phyloP scores from a whole-genome alignment of 2,797 vertebrate species.

The Ciconia nigra region DNA sequence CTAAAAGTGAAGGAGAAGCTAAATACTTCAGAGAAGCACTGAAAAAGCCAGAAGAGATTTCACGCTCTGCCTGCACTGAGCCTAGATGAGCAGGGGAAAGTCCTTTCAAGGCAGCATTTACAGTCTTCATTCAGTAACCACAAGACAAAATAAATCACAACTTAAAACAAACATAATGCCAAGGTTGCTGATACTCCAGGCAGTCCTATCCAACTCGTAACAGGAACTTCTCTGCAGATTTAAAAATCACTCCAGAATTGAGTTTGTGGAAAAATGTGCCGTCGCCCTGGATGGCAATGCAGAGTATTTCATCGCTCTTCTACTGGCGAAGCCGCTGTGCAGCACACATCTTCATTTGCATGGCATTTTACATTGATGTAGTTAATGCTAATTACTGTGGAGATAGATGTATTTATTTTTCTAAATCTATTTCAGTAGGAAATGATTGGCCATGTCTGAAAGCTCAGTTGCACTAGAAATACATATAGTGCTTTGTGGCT shows the following conservation, averaged over 20 bases:
- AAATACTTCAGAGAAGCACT: not conserved
- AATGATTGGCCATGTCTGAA: not conserved
- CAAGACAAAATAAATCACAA: not conserved
- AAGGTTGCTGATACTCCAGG: not conserved
- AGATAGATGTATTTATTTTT: not conserved
- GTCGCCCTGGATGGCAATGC: fast-evolving
- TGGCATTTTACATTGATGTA: not conserved
- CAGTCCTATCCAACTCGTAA: not conserved
- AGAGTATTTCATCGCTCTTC: not conserved
- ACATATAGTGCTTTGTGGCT: not conserved
- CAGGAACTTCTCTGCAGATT: not conserved
- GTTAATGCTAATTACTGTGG: not conserved
- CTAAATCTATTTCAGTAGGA: not conserved
- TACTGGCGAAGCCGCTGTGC: not conserved
- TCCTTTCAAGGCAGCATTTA: not conserved
- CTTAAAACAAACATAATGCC: not conserved
- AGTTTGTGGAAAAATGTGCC: not conserved
- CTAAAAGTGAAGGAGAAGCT: not conserved
- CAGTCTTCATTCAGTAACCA: not conserved
- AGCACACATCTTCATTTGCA: not conserved
- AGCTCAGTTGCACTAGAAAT: not conserved
- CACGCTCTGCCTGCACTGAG: not conserved
- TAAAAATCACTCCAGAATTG: not conserved
- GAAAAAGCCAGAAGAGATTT: not conserved
- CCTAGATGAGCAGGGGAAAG: not conserved